A percentile compares a stretch with the other conserved stretches of the same genome.
These are phyloP conservation scores for Andrena hattorfiana DNA, from an alignment of 2,888 invertebrate genomes.

Conservation along the genomic window DNA sequence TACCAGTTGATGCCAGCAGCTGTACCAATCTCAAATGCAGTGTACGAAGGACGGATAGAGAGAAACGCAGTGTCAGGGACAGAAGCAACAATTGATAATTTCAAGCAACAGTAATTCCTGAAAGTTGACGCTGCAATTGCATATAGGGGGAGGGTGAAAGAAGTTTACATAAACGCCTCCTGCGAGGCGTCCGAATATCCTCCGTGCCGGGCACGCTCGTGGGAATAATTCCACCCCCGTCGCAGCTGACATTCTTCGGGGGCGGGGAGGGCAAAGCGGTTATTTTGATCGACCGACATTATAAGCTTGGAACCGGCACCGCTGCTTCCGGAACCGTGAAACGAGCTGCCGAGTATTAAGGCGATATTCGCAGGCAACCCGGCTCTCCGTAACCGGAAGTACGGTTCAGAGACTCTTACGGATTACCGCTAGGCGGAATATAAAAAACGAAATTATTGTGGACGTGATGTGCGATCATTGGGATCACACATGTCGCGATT, in stretches of 20 bases:
- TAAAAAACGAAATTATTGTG: slow-evolving; percentile 39
- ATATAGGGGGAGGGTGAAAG: slow-evolving; percentile 2
- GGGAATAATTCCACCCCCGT: slow-evolving; percentile 71
- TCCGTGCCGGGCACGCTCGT: slow-evolving; percentile 71
- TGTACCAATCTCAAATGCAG: no score
- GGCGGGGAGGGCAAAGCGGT: slow-evolving; percentile 42
- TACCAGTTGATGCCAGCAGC: no score
- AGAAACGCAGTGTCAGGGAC: no score
- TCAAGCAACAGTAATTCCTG: not conserved
- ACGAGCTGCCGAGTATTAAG: slow-evolving; percentile 72
- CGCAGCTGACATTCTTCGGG: slow-evolving; percentile 61
- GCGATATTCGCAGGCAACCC: slow-evolving; percentile 44
- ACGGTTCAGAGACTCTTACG: slow-evolving; percentile 33
- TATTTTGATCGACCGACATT: slow-evolving; percentile 69
- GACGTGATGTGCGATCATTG: not conserved
- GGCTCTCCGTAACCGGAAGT: slow-evolving; percentile 39
- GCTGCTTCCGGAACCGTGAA: slow-evolving; percentile 72
- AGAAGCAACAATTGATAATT: not conserved
- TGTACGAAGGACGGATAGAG: no score
- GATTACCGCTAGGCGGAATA: slow-evolving; percentile 47
- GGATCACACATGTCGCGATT: not conserved
- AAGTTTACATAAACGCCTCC: slow-evolving; percentile 37
- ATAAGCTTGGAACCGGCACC: slow-evolving; percentile 56
- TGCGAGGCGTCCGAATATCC: slow-evolving; percentile 77
- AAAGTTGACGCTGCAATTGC: slow-evolving; percentile 28